Evolutionary conservation across 2,888 invertebrate genomes (phyloP).

Genomic region (Drosophila mimica): DNA sequence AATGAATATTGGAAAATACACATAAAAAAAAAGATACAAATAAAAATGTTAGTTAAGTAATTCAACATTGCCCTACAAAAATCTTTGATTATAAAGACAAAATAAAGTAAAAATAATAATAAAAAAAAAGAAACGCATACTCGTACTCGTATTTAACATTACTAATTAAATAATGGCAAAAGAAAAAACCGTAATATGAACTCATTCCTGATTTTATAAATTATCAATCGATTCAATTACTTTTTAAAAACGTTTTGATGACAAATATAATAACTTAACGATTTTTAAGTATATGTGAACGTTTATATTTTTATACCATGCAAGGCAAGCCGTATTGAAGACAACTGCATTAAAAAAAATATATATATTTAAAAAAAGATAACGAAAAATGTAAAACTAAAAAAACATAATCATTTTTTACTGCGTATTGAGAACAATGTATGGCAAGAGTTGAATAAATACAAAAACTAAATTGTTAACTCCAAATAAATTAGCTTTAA

Average conservation of each 20-base stretch:
- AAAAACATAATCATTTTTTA: conserved; percentile 67
- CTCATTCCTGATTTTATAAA: conserved; percentile 49
- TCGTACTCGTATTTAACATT: conserved; percentile 29
- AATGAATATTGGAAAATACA: conserved; percentile 14
- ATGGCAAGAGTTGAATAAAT: conserved; percentile 53
- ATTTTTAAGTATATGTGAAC: conserved; percentile 74
- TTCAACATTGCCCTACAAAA: conserved; percentile 46
- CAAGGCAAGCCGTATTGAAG: conserved; percentile 61
- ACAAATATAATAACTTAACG: conserved; percentile 58
- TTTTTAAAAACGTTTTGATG: conserved; percentile 48
- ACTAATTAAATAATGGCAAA: conserved; percentile 26
- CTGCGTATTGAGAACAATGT: conserved; percentile 51
- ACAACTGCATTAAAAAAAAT: conserved; percentile 51
- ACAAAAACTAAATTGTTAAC: conserved; percentile 45
- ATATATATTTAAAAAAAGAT: conserved; percentile 34
- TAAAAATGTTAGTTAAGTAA: conserved; percentile 47
- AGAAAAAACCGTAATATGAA: conserved; percentile 27
- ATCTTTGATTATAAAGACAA: conserved; percentile 19
- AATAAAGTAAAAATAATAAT: conserved; percentile 6
- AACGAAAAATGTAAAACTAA: conserved; percentile 42
- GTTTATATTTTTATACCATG: conserved; percentile 81
- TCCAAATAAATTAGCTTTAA: conserved; percentile 72
- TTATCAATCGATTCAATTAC: conserved; percentile 59
- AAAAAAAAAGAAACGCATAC: conserved; percentile 3
- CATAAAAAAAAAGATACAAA: conserved; percentile 17